Base-by-base conservation (phyloP, 2,888 invertebrate species). In the Zaprionus bogoriensis region DNA sequence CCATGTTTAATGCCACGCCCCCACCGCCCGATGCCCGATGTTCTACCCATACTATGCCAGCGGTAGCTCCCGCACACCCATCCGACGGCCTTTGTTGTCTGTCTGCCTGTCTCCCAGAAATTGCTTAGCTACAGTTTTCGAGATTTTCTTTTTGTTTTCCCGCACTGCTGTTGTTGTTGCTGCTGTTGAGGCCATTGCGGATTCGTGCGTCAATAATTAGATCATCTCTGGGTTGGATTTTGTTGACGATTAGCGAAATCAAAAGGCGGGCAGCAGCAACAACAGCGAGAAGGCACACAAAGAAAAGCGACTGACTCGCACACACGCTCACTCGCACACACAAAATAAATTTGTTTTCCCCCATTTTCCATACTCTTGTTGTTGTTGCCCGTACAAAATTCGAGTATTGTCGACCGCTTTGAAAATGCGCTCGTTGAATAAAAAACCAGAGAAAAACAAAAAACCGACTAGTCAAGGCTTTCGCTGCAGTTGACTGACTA, bases 141-240 rank as follows among this genome's bases (percentile, higher is more conserved):
- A 48, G 41, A 41, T 66, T 58, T 64, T 46, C 63, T 41, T 59
- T 53, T 64, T 57, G 42, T 45, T 20, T 19, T 53, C 48, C 36
- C 38, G 27, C 45, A 57, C 30, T 42, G 30, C 42, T 64, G 53
- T 54, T 62, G 61, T 38, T 61, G 54, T 44, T 71, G 38, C 41
- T 72, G 62, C 39, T 64, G 51, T 12, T 28, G 60, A n/a, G 52
- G 67, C 60, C 67, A 67, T 65, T 76, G 79, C 71, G 68, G 79
- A 84, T 82, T 84, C 80, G 80, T 80, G 80, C 80, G 80, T 80
- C 80, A 80, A 81, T 80, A 80, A 80, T 80, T 80, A 80, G 80
- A 80, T 80, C 80, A 80, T 84, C 80, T 77, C 76, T 70, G 65
- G 58, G 80, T 66, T 71, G 68, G 65, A 61, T 84, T 78, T 76